phyloP scores from a whole-genome alignment of 2,797 vertebrate species.

The Trachops cirrhosus region DNA sequence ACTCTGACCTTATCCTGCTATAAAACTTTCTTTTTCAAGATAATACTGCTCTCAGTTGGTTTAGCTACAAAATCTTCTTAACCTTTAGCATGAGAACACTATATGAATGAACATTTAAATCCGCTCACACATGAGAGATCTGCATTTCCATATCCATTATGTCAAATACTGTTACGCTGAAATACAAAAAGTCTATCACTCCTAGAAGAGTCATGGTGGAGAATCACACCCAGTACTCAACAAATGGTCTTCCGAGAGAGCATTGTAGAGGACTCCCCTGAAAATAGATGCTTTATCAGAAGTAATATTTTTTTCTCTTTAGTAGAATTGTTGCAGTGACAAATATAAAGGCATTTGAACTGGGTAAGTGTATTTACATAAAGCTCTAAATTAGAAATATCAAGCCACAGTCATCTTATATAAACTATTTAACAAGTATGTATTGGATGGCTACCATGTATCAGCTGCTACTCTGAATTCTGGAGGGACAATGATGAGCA shows the following conservation, averaged over 20 bases:
- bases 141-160: neutral
- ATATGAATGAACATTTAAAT: neutral
- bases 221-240: neutral
- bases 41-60: neutral
- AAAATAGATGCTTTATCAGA: neutral
- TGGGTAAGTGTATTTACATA: neutral
- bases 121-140: neutral
- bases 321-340: neutral
- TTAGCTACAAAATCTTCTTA: neutral
- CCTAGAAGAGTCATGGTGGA: neutral
- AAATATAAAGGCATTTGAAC: neutral
- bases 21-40: neutral
- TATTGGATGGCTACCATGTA: neutral
- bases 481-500: neutral
- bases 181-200: neutral
- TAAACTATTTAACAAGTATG: neutral
- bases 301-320: neutral
- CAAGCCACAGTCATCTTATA: neutral
- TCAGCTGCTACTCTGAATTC: neutral
- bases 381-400: neutral
- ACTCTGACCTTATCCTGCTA: neutral
- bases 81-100: neutral
- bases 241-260: neutral
- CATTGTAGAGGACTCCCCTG: neutral
- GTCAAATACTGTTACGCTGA: neutral